These are phyloP conservation scores for Podilymbus podiceps DNA, from an alignment of 2,113 vertebrate species.

Conservation along the genomic window DNA sequence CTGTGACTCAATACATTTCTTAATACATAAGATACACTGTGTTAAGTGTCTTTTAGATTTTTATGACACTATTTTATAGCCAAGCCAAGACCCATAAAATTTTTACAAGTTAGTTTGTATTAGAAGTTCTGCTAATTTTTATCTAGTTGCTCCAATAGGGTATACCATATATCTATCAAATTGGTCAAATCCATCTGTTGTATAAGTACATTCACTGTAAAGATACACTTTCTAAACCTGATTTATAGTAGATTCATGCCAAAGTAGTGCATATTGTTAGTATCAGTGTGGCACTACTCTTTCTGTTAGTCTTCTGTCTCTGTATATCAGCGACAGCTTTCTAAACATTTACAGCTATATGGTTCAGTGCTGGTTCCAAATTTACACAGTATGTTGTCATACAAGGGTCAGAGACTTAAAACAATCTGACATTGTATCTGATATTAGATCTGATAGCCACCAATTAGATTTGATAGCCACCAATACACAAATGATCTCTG, in stretches of 20 bases:
- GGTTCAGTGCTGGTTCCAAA: neutral
- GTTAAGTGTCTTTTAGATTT: neutral
- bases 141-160: neutral
- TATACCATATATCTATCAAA: neutral
- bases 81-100: neutral
- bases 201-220: neutral
- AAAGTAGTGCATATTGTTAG: neutral
- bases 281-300: neutral
- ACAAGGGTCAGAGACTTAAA: neutral
- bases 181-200: neutral
- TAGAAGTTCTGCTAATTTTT: neutral
- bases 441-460: neutral
- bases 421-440: neutral
- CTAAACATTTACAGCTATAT: neutral
- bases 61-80: neutral
- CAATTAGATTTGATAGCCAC: neutral
- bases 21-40: neutral
- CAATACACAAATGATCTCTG: neutral
- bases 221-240: neutral
- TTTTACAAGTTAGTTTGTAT: neutral
- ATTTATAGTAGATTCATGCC: neutral
- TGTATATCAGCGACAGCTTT: neutral
- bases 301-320: neutral
- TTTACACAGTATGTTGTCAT: neutral
- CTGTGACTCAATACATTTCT: neutral